A percentile compares a stretch with the other conserved stretches of the same genome.
phyloP scores from a whole-genome alignment of 1,140 invertebrate genomes.

The Apis dorsata region DNA sequence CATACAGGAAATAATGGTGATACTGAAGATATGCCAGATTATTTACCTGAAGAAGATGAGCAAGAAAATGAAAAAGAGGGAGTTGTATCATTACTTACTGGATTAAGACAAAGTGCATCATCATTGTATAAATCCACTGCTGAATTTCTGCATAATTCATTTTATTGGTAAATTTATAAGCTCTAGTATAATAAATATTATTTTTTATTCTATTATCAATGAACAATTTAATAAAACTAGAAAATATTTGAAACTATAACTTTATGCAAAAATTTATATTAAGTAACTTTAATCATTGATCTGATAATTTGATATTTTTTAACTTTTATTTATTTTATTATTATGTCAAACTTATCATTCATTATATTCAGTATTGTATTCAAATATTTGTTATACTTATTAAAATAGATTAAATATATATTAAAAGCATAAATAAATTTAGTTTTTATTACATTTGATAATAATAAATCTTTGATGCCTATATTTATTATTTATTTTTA shows the following conservation, averaged over 20 bases:
- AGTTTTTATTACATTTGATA: constrained; percentile 27
- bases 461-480: background rate
- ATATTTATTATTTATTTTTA: constrained; percentile 14
- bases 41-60: constrained; percentile 78
- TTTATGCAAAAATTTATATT: constrained; percentile 14
- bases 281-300: constrained; percentile 6
- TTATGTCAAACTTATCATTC: constrained; percentile 12
- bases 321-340: constrained; percentile 10
- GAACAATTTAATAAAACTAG: background rate
- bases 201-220: constrained; percentile 36
- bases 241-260: constrained; percentile 12
- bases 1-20: constrained; percentile 70
- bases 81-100: constrained; percentile 78
- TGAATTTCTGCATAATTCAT: constrained; percentile 78
- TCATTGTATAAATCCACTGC: constrained; percentile 78
- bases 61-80: constrained; percentile 75
- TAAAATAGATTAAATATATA: background rate
- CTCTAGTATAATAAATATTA: constrained; percentile 27
- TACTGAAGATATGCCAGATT: constrained; percentile 77
- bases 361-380: constrained; percentile 21
- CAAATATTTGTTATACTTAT: background rate
- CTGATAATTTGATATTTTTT: background rate
- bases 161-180: constrained; percentile 76
- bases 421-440: constrained; percentile 14
- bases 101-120: constrained; percentile 78